These are phyloP conservation scores for Vanessa tameamea DNA, from an alignment of 1,140 invertebrate species.

Conservation along the genomic window DNA sequence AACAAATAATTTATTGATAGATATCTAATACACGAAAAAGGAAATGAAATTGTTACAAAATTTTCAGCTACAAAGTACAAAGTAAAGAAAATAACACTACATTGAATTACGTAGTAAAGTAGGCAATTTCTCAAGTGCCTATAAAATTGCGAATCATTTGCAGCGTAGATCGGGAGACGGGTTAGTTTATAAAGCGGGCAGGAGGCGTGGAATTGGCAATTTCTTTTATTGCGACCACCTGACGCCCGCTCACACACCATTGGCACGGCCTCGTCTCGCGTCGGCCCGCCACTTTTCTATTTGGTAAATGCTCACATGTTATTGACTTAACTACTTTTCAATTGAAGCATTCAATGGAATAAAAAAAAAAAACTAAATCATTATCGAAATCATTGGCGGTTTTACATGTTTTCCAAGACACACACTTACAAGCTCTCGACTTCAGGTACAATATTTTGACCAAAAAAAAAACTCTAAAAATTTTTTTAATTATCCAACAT, in stretches of 20 bases:
- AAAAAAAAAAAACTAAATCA: no score
- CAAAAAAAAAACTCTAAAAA: no score
- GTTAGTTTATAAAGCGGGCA: constrained; percentile 25
- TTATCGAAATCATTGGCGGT: no score
- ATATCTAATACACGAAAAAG: background rate
- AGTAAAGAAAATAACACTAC: background rate
- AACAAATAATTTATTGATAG: no score
- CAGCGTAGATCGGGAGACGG: constrained; percentile 10
- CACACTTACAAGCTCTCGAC: no score
- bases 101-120: constrained; percentile 12
- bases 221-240: constrained; percentile 38
- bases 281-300: constrained; percentile 3
- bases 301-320: background rate
- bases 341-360: background rate
- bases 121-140: constrained; percentile 22
- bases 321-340: background rate
- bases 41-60: background rate
- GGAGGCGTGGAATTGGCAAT: constrained; percentile 39
- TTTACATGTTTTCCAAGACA: no score
- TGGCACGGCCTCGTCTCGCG: constrained; percentile 1
- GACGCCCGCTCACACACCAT: constrained; percentile 31
- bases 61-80: background rate
- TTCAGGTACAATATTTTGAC: no score
- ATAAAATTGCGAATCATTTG: constrained; percentile 29
- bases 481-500: no score